Evolutionary conservation across 2,888 invertebrate species (phyloP), one percentile per base, ranked within the genome.

Genomic region (Uloborus plumipes): DNA sequence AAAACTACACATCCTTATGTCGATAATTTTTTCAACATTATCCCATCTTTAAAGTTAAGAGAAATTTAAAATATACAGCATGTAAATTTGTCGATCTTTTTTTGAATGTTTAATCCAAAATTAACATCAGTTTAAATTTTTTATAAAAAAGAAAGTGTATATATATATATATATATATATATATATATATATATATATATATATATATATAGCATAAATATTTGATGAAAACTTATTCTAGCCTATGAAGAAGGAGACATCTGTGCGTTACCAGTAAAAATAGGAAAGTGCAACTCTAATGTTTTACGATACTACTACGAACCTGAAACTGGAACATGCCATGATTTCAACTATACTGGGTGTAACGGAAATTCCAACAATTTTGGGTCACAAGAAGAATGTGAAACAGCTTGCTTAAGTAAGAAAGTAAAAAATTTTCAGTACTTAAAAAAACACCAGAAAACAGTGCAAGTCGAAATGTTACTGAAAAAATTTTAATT

Each of bases 301-400:
- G 6, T 20, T 0, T 2, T 15, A 6, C 58, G 51, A 15, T 76
- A 15, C 18, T 76, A 67, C 18, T 76, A 51, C 18, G 67, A 76
- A 15, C 11, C 49, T 9, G 16, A 51, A 0, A 18, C 31, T 6
- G 51, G 69, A n/a, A 6, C 4, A n/a, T 76, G 75, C 49, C 2
- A n/a, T 11, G 47, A 47, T n/a, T 76, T 76, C 20, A 18, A 16
- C 2, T 76, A 67, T 11, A 55, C 67, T 4, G 75, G 75, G 26
- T 76, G 75, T 50, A 20, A 39, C 9, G 75, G 75, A 31, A 76
- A 76, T 39, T 61, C 59, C 14, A 76, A 76, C 51, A 76, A 76
- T 16, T 76, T 76, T 39, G 18, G 6, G 6, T 31, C 67, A 9
- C 3, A n/a, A 9, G 39, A 14, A 1, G 61, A 67, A 3, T 76